Conservation (phyloP, 2,888 invertebrate genomes). For the Mimas tiliae region DNA sequence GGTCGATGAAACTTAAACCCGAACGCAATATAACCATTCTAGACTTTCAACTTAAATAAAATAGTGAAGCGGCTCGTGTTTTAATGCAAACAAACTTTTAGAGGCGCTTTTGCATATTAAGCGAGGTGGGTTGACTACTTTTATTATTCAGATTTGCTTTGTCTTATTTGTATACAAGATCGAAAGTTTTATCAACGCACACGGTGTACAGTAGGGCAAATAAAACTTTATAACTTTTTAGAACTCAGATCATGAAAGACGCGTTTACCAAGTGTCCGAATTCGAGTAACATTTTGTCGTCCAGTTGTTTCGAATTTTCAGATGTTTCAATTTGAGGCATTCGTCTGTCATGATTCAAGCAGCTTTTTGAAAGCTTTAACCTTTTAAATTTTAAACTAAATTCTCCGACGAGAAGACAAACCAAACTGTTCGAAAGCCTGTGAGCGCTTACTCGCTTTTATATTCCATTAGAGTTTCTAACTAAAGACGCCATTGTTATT, state of each 20-base stretch:
- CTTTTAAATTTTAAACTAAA: conserved; percentile 59
- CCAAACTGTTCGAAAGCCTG: conserved; percentile 80
- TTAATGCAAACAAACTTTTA: conserved; percentile 85
- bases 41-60: conserved; percentile 82
- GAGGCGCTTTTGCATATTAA: conserved; percentile 85
- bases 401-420: conserved; percentile 70
- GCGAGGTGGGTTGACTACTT: conserved; percentile 85
- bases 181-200: conserved; percentile 54
- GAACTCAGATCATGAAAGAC: conserved; percentile 76
- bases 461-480: conserved; percentile 56
- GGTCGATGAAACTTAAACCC: conserved; percentile 78
- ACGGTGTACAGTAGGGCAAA: conserved; percentile 56
- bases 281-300: neutral
- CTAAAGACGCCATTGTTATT: conserved; percentile 74
- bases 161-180: conserved; percentile 71
- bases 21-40: conserved; percentile 85
- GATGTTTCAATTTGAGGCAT: neutral
- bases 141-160: conserved; percentile 81
- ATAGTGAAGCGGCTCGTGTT: conserved; percentile 85
- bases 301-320: neutral
- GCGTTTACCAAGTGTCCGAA: conserved; percentile 32
- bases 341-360: conserved; percentile 76
- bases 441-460: conserved; percentile 71
- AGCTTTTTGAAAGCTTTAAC: conserved; percentile 47
- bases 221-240: conserved; percentile 52